phyloP scores from a whole-genome alignment of 1,140 invertebrate genomes.

The Drosophila parvula region DNA sequence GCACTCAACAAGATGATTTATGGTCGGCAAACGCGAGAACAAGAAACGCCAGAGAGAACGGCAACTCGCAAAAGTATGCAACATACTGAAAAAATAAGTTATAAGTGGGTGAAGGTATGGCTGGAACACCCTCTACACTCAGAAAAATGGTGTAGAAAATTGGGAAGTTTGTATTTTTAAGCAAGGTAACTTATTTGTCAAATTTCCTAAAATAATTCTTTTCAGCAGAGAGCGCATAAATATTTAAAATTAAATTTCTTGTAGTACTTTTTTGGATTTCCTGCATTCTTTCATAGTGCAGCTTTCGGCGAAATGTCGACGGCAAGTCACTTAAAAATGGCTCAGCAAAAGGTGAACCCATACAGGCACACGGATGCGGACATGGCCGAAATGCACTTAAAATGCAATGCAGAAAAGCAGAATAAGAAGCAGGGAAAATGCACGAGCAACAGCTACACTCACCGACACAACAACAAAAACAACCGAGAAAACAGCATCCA shows the following conservation, averaged over 20 bases:
- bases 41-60: constrained; percentile 28
- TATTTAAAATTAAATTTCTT: no score
- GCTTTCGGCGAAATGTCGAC: constrained; percentile 58
- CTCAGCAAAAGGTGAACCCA: constrained; percentile 55
- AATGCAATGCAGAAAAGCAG: constrained; percentile 54
- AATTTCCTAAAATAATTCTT: no score
- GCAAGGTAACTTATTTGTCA: background rate
- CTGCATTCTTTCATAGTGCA: background rate
- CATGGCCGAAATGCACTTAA: constrained; percentile 74
- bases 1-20: constrained; percentile 68
- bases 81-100: constrained; percentile 50
- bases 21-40: constrained; percentile 54
- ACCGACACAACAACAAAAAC: constrained; percentile 3
- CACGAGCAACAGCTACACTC: constrained; percentile 13
- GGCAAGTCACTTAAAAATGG: constrained; percentile 80
- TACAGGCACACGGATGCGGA: constrained; percentile 29
- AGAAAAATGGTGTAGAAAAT: background rate
- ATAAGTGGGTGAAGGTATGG: constrained; percentile 13
- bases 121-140: background rate
- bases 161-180: background rate
- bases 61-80: constrained; percentile 69
- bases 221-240: no score
- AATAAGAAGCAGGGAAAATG: constrained; percentile 18
- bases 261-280: background rate
- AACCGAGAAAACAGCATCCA: constrained; percentile 17